A percentile compares a stretch with the other conserved stretches of the same genome.
phyloP scores from a whole-genome alignment of 1,140 invertebrate genomes.

The Eumeta japonica region DNA sequence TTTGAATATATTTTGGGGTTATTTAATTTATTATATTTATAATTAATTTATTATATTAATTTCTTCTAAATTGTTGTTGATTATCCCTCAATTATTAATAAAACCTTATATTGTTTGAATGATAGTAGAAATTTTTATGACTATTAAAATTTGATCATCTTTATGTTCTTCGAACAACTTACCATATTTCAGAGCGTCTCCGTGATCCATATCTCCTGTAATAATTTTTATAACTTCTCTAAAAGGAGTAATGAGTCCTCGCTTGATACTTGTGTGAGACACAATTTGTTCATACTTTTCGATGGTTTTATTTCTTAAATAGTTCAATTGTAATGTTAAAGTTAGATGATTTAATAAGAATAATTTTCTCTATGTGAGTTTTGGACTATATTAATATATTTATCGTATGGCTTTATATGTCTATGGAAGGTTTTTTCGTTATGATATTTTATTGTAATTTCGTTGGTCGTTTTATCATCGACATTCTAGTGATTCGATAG shows the following conservation, averaged over 20 bases:
- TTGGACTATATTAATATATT: background rate
- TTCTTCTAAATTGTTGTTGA: slow-evolving; percentile 5
- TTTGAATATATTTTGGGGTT: too few species aligned
- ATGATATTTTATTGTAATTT: too few species aligned
- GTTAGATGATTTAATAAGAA: background rate
- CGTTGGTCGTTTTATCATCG: too few species aligned
- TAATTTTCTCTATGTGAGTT: background rate
- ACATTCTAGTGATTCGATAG: too few species aligned
- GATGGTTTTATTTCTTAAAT: background rate
- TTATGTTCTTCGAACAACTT: background rate
- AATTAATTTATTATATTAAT: too few species aligned
- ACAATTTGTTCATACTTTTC: background rate
- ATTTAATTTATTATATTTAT: too few species aligned
- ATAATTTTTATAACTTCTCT: slow-evolving; percentile 6
- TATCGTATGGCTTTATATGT: too few species aligned
- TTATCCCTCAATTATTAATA: background rate
- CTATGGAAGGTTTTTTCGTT: too few species aligned
- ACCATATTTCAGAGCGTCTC: slow-evolving; percentile 5
- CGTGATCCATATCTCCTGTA: slow-evolving; percentile 8
- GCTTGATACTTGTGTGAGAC: background rate
- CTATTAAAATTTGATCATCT: background rate
- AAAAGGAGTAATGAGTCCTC: slow-evolving; percentile 6
- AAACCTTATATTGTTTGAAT: slow-evolving; percentile 1
- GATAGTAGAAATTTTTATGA: slow-evolving; percentile 2
- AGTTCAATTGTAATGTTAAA: background rate